Evolutionary conservation across 1,140 invertebrate genomes (phyloP), one percentile per base, ranked within the genome.

Genomic region (Papilio machaon): DNA sequence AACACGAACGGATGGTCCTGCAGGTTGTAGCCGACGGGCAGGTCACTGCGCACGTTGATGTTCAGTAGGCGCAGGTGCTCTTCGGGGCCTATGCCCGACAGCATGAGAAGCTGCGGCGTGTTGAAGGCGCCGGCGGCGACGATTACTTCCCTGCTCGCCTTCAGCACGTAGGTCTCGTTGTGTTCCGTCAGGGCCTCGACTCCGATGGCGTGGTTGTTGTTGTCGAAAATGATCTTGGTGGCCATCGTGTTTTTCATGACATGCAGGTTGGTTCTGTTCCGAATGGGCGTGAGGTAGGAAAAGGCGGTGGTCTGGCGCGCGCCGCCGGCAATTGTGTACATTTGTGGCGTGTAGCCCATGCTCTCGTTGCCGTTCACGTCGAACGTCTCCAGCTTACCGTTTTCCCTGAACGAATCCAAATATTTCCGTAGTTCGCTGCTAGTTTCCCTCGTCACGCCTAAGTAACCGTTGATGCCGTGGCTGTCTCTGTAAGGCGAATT

Each of bases 11-110:
- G 97, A 87, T 97, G 97, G 86, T 97, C 97, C 35, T 96, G 96
- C 10, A 97, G 90, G 90, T 97, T 97, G 77, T 95, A 91, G 0
- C 97, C 97, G 5, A 98, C 97, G 0, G 96, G 96, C 23, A 97
- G 91, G 86, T 97, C 95, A 23, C 95, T 94, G 8, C 95, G 88
- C 0, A 97, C 95, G 0, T 92, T 90, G 0, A 97, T 96, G 0
- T 95, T 95, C 0, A 97, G 88, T 5, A 96, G 89, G 49, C 95
- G 90, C 79, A 88, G 90, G 85, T 97, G 95, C 11, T 95, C 87
- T 73, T 91, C 95, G 1, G 96, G 96, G n/a, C 97, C 96, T 15
- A 97, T 95, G 35, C 97, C 97, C 9, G 96, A 97, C 0, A 97
- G 89, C 89, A 97, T 94, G 2, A 97, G 91, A 2, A 97, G 81